Evolutionary conservation across 2,888 invertebrate species (phyloP).

Genomic region (Drosophila rubida): DNA sequence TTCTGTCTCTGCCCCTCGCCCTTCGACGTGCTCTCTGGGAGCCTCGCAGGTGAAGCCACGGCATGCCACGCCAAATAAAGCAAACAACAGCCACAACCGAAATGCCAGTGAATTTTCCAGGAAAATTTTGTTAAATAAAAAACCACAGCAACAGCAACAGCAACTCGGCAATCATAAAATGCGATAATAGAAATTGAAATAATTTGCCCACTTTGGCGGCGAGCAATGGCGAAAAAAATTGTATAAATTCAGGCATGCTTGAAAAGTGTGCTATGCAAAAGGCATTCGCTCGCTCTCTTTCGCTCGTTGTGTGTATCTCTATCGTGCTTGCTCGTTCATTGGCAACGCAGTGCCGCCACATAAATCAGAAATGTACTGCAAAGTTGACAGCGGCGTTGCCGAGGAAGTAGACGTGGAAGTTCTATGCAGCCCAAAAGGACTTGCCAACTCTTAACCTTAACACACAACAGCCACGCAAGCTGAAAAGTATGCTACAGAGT

Average conservation of each 20-base stretch:
- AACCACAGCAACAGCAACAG: constrained; percentile 42
- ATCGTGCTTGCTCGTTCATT: not conserved
- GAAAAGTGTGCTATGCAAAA: constrained; percentile 51
- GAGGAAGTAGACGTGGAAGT: constrained; percentile 36
- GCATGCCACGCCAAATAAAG: constrained; percentile 27
- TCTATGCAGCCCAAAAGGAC: constrained; percentile 56
- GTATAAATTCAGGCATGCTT: constrained; percentile 40
- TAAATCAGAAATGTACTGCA: constrained; percentile 74
- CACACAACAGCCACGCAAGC: constrained; percentile 78
- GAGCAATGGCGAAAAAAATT: constrained; percentile 27
- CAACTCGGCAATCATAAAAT: constrained; percentile 70
- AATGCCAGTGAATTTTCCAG: constrained; percentile 41
- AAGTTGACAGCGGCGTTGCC: constrained; percentile 64
- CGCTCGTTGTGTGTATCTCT: not conserved
- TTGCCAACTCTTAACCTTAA: constrained; percentile 72
- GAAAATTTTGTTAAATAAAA: constrained; percentile 55
- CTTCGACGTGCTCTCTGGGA: not conserved
- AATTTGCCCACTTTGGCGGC: constrained; percentile 76
- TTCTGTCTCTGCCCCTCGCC: not conserved
- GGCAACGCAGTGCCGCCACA: constrained; percentile 60
- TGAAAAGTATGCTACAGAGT: constrained; percentile 69
- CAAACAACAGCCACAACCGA: constrained; percentile 21
- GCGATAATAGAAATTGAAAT: constrained; percentile 81
- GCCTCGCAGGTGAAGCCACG: constrained; percentile 1
- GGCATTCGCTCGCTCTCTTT: not conserved